These are phyloP conservation scores for Hippopotamyrus pictus DNA, from an alignment of 2,797 vertebrate species.

Conservation along the genomic window DNA sequence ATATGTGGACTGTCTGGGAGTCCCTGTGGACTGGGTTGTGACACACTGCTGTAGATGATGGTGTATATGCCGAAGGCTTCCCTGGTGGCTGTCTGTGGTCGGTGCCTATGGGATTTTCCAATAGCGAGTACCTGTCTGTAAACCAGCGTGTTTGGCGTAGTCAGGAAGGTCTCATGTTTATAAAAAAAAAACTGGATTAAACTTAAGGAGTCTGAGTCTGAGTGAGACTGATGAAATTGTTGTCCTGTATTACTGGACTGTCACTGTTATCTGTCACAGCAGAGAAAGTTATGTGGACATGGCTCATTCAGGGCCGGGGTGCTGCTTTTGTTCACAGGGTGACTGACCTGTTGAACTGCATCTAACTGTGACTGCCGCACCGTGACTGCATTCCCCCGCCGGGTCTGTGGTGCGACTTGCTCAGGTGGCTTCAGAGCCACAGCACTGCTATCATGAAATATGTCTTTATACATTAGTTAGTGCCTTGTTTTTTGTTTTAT, in stretches of 20 bases:
- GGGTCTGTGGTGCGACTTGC: not conserved
- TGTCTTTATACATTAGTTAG: not conserved
- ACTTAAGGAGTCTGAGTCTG: not conserved
- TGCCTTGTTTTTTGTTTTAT: not conserved
- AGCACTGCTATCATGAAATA: not conserved
- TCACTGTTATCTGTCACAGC: not conserved
- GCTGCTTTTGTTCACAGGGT: not conserved
- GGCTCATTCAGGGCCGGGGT: not conserved
- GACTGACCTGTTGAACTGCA: not conserved
- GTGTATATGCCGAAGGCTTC: not conserved
- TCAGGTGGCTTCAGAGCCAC: not conserved
- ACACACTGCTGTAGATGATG: not conserved
- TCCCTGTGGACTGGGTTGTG: not conserved
- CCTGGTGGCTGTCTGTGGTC: not conserved
- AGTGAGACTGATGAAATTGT: not conserved
- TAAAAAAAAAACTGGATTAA: not conserved
- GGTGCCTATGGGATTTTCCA: not conserved
- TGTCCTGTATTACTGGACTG: not conserved
- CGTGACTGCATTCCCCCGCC: not conserved
- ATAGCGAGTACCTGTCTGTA: not conserved
- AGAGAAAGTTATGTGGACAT: not conserved
- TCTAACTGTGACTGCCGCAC: not conserved
- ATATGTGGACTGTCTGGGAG: not conserved
- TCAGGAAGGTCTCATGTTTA: not conserved
- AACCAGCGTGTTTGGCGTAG: not conserved